Conservation (phyloP, 2,113 vertebrate species). For the Oryzias melastigma region DNA sequence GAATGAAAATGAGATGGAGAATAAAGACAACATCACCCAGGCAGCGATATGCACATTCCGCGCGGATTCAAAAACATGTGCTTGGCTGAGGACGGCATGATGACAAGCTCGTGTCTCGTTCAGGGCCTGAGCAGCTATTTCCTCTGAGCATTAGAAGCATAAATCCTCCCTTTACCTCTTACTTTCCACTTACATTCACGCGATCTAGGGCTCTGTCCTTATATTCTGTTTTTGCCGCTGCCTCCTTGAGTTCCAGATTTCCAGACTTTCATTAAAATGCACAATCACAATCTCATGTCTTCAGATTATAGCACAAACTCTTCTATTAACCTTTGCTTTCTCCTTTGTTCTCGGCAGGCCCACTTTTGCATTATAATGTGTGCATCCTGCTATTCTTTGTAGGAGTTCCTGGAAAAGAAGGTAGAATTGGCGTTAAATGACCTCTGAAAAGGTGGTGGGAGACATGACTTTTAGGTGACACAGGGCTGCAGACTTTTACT, state of each 20-base stretch:
- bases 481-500: constrained; percentile 12
- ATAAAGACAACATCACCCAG: constrained; percentile 1
- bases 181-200: background rate
- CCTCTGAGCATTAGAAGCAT: background rate
- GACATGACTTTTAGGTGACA: background rate
- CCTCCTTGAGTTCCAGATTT: background rate
- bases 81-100: background rate
- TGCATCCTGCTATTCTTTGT: constrained; percentile 41
- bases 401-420: constrained; percentile 40
- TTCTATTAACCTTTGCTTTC: constrained; percentile 24
- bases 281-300: constrained; percentile 12
- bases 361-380: constrained; percentile 36
- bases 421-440: constrained; percentile 24
- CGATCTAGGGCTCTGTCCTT: background rate
- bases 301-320: background rate
- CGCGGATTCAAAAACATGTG: constrained; percentile 13
- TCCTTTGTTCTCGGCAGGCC: constrained; percentile 24
- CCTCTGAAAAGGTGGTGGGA: constrained; percentile 35
- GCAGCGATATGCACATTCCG: background rate
- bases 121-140: background rate
- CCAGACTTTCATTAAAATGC: background rate
- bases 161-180: background rate
- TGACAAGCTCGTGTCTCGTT: constrained; percentile 8
- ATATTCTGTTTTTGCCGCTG: constrained; percentile 1
- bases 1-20: constrained; percentile 23